Percentiles rank a stretch among this genome's conserved stretches.
Evolutionary conservation across 2,888 invertebrate species (phyloP).

Genomic region (Eustalomyia histrio): DNA sequence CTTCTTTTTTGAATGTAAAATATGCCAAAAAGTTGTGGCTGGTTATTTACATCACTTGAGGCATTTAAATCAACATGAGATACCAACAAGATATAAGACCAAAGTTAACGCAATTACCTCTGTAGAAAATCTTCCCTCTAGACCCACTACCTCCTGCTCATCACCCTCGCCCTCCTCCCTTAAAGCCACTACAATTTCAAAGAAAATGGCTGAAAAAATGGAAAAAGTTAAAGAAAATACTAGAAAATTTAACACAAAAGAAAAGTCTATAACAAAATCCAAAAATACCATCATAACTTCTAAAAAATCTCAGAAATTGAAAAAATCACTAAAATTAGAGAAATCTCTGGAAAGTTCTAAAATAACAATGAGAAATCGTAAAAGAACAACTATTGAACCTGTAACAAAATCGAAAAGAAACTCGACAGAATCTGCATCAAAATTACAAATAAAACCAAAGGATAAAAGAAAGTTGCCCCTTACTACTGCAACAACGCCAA

Average conservation of each 20-base stretch:
- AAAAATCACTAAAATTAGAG: constrained; percentile 6
- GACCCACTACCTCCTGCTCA: background rate
- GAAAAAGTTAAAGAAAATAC: constrained; percentile 24
- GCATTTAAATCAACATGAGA: constrained; percentile 60
- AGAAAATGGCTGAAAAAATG: constrained; percentile 22
- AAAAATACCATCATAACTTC: constrained; percentile 20
- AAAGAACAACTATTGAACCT: background rate
- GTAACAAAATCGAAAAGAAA: constrained; percentile 14
- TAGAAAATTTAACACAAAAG: constrained; percentile 18
- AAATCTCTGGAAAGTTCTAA: constrained; percentile 1
- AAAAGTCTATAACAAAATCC: constrained; percentile 26
- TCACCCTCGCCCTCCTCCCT: background rate
- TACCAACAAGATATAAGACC: constrained; percentile 6
- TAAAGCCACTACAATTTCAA: background rate
- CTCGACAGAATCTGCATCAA: background rate
- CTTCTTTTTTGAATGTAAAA: constrained; percentile 67
- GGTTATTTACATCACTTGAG: constrained; percentile 67
- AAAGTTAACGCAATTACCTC: background rate
- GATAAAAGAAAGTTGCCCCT: constrained; percentile 20
- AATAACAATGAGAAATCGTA: constrained; percentile 8
- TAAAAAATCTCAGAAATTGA: constrained; percentile 30
- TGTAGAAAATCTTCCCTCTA: background rate
- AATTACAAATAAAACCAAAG: constrained; percentile 48
- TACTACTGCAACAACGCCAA: constrained; percentile 2
- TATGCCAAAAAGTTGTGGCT: constrained; percentile 61